Evolutionary conservation across 2,797 vertebrate species (phyloP).

Genomic region (Tadarida brasiliensis): DNA sequence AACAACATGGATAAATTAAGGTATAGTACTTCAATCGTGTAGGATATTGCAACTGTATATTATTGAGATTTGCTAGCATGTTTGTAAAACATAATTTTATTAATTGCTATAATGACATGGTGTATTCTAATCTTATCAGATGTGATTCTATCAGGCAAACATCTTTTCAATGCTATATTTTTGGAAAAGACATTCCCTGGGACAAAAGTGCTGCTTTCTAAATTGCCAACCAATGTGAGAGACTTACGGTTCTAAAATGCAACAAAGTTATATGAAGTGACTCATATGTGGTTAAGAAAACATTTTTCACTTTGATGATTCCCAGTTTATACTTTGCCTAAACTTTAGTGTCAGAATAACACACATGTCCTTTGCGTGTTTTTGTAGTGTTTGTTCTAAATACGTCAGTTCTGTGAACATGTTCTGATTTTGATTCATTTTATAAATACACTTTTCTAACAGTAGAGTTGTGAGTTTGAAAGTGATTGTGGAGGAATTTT

Average conservation of each 20-base stretch:
- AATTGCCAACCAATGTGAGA: background rate
- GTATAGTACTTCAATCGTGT: background rate
- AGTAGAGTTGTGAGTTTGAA: background rate
- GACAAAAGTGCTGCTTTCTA: background rate
- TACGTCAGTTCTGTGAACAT: background rate
- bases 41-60: background rate
- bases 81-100: conserved; percentile 32
- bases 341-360: conserved; percentile 7
- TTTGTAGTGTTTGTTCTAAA: background rate
- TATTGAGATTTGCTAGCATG: background rate
- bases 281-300: background rate
- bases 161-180: conserved; percentile 16
- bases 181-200: background rate
- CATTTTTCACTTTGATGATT: background rate
- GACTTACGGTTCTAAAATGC: background rate
- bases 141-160: background rate
- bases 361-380: background rate
- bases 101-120: background rate
- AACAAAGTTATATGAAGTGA: background rate
- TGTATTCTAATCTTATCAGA: background rate
- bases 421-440: background rate
- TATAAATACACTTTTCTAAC: conserved; percentile 16
- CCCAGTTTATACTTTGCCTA: background rate
- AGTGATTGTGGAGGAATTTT: background rate
- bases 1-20: background rate